Evolutionary conservation across 2,888 invertebrate species (phyloP).

Genomic region (Oithona nana): DNA sequence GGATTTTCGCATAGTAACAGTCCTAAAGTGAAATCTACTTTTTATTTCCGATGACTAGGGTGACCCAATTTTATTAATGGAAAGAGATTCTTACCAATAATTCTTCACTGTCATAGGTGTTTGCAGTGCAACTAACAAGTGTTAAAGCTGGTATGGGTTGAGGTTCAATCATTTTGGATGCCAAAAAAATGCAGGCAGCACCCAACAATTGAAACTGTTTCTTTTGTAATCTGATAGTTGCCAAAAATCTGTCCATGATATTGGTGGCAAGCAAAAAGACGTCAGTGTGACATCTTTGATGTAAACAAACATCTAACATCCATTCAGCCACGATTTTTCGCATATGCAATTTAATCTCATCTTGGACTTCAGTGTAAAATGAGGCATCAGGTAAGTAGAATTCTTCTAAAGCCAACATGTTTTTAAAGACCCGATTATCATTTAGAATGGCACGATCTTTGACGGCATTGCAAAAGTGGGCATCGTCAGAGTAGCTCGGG

Average conservation of each 20-base stretch:
- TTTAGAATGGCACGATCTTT: slow-evolving; percentile 20
- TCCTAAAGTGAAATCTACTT: too few species aligned
- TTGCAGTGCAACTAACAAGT: slow-evolving; percentile 5
- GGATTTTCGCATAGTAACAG: too few species aligned
- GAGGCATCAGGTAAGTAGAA: slow-evolving; percentile 23
- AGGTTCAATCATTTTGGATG: slow-evolving; percentile 7
- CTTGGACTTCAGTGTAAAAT: slow-evolving; percentile 28
- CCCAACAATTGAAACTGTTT: slow-evolving; percentile 27
- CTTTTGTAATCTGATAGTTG: slow-evolving; percentile 28
- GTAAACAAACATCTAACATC: slow-evolving; percentile 34
- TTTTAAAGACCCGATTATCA: slow-evolving; percentile 20
- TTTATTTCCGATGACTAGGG: too few species aligned
- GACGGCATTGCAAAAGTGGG: slow-evolving; percentile 17
- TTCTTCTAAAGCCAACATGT: slow-evolving; percentile 27
- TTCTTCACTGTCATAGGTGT: slow-evolving; percentile 7
- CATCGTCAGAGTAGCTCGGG: background rate
- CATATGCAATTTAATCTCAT: slow-evolving; percentile 31
- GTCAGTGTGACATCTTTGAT: slow-evolving; percentile 31
- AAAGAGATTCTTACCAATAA: slow-evolving; percentile 14
- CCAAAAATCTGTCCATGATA: slow-evolving; percentile 33
- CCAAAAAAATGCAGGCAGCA: slow-evolving; percentile 2
- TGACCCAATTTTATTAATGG: too few species aligned
- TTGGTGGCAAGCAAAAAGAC: slow-evolving; percentile 34
- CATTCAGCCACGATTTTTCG: slow-evolving; percentile 30
- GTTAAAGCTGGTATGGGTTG: background rate